Base-by-base conservation (phyloP, 2,113 vertebrate genomes). In the Sorex fumeus region DNA sequence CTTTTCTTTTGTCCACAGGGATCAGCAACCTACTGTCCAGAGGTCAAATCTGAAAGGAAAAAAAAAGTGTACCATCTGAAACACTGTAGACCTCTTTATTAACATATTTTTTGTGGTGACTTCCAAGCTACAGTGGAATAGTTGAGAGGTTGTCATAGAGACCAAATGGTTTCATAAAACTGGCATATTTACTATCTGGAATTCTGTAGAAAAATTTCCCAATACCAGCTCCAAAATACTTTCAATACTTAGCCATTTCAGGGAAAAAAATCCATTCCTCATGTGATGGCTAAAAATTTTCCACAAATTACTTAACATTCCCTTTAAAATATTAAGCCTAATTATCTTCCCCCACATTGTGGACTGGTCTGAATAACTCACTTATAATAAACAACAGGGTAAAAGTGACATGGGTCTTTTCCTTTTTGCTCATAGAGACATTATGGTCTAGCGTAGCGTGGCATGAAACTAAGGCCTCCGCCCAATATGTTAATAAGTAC, bases 191-290 rank as follows among this genome's bases (percentile, higher is more conserved):
- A 64, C 47, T 72, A 78, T 10, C 66, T 82, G 30, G 36, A 8
- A 57, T 36, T 79, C 82, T 79, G 71, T 3, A 81, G 6, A 82
- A 88, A 75, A 91, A 70, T 25, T 32, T 85, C 19, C 72, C 32
- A 93, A 50, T 3, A 13, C 30, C 30, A 36, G 6, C 23, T 34
- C 40, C 32, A 86, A 64, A 66, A 57, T 57, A 70, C 32, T 12
- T 88, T 88, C 74, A 60, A 71, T 23, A 12, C 10, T n/a, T 66
- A 89, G 72, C 18, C 47, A 88, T 36, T 13, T 85, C 30, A 78
- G 16, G 69, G 71, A 79, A 76, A 18, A 43, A 27, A 1, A 53
- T 23, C 27, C 60, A 69, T 53, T 74, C 67, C 40, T 88, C n/a
- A 53, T n/a, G 1, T 27, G 19, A n/a, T 34, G 13, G 45, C 81